phyloP scores from a whole-genome alignment of 2,113 vertebrate genomes.

The Chiloscyllium plagiosum region DNA sequence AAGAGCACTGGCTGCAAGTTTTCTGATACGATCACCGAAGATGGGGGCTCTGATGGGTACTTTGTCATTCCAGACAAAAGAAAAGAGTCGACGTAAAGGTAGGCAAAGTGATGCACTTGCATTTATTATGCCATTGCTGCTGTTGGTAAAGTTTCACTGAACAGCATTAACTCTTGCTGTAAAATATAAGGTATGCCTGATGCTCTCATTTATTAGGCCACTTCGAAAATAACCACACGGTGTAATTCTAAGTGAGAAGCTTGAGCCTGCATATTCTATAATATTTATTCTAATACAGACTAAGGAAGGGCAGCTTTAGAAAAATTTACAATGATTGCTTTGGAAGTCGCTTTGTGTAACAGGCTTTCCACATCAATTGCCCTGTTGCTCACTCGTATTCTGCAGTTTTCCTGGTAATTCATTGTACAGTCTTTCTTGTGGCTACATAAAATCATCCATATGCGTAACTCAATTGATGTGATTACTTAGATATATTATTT shows the following conservation, averaged over 20 bases:
- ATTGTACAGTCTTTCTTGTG: neutral
- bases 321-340: neutral
- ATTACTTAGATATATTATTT: neutral
- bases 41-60: conserved; percentile 37
- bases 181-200: neutral
- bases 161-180: neutral
- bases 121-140: conserved; percentile 18
- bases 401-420: conserved; percentile 8
- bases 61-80: conserved; percentile 35
- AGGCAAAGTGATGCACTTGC: conserved; percentile 27
- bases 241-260: neutral
- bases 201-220: neutral
- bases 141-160: conserved; percentile 27
- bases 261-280: neutral
- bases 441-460: neutral
- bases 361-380: neutral
- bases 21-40: conserved; percentile 16
- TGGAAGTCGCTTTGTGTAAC: neutral
- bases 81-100: conserved; percentile 27
- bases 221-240: neutral
- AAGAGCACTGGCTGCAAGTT: conserved; percentile 30
- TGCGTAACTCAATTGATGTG: neutral
- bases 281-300: neutral
- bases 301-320: neutral
- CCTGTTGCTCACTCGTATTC: neutral